phyloP scores from a whole-genome alignment of 2,113 vertebrate genomes.

The Suncus etruscus region DNA sequence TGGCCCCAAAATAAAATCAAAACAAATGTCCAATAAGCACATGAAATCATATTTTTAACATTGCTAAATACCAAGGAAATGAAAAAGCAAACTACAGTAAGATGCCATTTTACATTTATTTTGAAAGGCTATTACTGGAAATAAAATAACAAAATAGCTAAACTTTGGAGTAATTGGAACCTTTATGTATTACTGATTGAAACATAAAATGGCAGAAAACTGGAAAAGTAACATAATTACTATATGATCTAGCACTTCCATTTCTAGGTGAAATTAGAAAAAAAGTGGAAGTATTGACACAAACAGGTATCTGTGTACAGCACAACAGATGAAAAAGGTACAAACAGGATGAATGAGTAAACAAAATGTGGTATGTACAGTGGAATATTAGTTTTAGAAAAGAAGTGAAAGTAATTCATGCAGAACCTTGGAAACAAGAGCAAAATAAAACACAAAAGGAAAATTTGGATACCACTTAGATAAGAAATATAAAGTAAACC shows the following conservation, averaged over 20 bases:
- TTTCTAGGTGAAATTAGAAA: background rate
- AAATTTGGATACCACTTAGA: background rate
- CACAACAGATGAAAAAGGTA: background rate
- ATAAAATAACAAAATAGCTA: background rate
- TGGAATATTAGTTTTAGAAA: background rate
- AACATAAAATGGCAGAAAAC: background rate
- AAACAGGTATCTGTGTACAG: constrained; percentile 12
- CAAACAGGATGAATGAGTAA: background rate
- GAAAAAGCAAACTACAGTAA: constrained; percentile 39
- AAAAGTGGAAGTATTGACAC: background rate
- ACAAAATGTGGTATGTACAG: constrained; percentile 19
- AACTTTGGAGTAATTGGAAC: background rate
- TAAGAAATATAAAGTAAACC: background rate
- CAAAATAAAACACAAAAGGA: background rate
- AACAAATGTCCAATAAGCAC: constrained; percentile 2
- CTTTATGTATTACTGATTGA: background rate
- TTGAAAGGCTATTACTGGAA: background rate
- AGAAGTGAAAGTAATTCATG: background rate
- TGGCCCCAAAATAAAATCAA: too few relatives aligned
- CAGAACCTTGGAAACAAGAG: background rate
- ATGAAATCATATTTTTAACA: constrained; percentile 6
- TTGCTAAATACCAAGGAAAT: background rate
- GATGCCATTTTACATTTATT: background rate
- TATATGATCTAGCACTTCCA: background rate
- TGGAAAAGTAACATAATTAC: constrained; percentile 28